These are phyloP conservation scores for Meiosimyza decipiens DNA, from an alignment of 2,888 invertebrate genomes.

Conservation along the genomic window DNA sequence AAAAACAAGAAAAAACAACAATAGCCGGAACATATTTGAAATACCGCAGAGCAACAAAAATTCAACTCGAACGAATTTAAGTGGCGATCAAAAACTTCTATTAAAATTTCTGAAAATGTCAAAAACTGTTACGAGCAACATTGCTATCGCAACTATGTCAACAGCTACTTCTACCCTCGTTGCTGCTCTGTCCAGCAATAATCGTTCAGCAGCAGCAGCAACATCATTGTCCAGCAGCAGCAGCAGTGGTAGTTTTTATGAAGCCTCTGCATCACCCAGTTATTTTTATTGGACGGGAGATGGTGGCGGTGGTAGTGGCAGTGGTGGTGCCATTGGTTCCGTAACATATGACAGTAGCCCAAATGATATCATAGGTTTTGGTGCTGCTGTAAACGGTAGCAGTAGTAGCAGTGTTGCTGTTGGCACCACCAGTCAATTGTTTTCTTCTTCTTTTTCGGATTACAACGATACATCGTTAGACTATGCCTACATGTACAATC, in stretches of 20 bases:
- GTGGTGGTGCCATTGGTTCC: constrained; percentile 21
- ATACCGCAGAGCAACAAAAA: neutral
- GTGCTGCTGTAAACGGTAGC: neutral
- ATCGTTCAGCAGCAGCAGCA: constrained; percentile 6
- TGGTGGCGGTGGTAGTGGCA: constrained; percentile 42
- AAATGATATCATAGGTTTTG: neutral
- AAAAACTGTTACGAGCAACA: constrained; percentile 45
- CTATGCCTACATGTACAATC: neutral
- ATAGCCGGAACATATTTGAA: neutral
- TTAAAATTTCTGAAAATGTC: constrained; percentile 42
- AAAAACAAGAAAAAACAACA: neutral
- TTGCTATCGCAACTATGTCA: constrained; percentile 49
- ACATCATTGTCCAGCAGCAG: neutral
- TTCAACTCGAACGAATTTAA: neutral
- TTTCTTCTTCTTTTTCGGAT: constrained; percentile 19
- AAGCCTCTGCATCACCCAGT: constrained; percentile 42
- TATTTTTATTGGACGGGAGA: constrained; percentile 45
- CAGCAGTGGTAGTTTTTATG: constrained; percentile 35
- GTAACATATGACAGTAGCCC: neutral
- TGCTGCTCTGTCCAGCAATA: neutral
- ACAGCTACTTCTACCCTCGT: constrained; percentile 39
- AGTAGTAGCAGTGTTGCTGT: constrained; percentile 29
- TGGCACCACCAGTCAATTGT: constrained; percentile 12
- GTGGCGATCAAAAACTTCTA: constrained; percentile 6
- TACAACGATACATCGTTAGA: constrained; percentile 32